Conservation (phyloP, 2,113 vertebrate genomes). For the Saccopteryx bilineata region DNA sequence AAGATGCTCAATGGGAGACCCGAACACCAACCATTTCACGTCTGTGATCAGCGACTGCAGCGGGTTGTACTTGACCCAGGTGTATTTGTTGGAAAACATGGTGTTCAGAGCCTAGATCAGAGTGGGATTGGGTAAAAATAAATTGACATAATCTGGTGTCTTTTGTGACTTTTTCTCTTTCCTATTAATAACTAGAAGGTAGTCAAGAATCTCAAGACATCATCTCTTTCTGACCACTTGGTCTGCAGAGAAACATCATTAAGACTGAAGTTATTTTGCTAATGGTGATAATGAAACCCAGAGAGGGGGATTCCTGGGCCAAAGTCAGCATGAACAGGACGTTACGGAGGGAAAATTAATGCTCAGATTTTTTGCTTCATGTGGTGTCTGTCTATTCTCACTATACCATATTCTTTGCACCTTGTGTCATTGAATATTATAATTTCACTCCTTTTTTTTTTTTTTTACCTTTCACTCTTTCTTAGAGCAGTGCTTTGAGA, state of each 20-base stretch:
- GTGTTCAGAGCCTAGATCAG: slow-evolving; percentile 78
- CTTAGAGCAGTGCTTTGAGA: not conserved
- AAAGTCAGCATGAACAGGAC: not conserved
- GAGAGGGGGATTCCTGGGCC: not conserved
- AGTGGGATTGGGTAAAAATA: not conserved
- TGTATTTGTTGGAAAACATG: slow-evolving; percentile 71
- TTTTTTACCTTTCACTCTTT: not conserved
- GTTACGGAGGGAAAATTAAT: not conserved
- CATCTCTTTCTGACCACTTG: not conserved
- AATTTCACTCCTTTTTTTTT: not conserved
- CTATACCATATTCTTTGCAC: not conserved
- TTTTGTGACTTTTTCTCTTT: slow-evolving; percentile 11
- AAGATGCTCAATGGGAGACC: slow-evolving; percentile 81
- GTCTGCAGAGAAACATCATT: not conserved
- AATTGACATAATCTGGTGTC: not conserved
- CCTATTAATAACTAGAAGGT: not conserved
- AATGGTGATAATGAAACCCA: not conserved
- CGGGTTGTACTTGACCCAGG: slow-evolving; percentile 84
- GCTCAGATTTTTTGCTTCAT: not conserved
- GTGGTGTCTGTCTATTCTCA: not conserved
- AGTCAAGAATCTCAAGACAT: not conserved
- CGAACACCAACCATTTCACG: slow-evolving; percentile 82
- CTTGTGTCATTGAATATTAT: not conserved
- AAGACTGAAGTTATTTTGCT: not conserved
- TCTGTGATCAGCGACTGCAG: slow-evolving; percentile 57